Conservation (phyloP, 2,797 vertebrate genomes). For the Hyperoplus lanceolatus region DNA sequence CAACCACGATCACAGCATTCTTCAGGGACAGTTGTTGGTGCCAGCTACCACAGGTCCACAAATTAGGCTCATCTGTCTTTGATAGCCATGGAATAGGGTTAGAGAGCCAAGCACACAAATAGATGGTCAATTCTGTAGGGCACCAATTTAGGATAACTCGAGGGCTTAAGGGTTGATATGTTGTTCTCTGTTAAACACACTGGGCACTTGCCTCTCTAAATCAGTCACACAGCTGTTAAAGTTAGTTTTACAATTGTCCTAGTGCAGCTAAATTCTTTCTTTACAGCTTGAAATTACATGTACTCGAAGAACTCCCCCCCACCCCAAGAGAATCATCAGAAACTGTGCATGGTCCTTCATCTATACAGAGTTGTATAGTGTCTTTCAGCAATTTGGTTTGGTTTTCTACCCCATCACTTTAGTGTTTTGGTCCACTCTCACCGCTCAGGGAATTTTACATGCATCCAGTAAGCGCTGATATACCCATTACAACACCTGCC, state of each 20-base stretch:
- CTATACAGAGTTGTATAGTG: background rate
- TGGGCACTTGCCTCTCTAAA: constrained; percentile 2
- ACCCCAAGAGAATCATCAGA: background rate
- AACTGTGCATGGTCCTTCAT: background rate
- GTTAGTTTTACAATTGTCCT: constrained; percentile 5
- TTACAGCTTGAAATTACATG: constrained; percentile 14
- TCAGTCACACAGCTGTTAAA: constrained; percentile 27
- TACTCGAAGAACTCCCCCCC: background rate
- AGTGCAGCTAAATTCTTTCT: constrained; percentile 18
- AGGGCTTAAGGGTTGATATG: constrained; percentile 8
- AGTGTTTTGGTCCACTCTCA: background rate
- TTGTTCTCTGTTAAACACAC: background rate
- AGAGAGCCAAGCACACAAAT: constrained; percentile 29
- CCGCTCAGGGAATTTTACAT: background rate
- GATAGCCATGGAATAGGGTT: constrained; percentile 17
- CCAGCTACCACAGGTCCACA: constrained; percentile 28
- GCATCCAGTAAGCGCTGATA: background rate
- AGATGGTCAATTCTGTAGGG: constrained; percentile 1
- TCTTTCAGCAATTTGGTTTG: background rate
- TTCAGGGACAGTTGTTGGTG: constrained; percentile 15
- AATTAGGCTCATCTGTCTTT: constrained; percentile 43
- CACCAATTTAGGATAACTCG: constrained; percentile 1
- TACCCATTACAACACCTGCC: background rate
- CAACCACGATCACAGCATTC: constrained; percentile 15
- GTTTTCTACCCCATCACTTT: no score